Evolutionary conservation across 2,113 vertebrate genomes (phyloP).

Genomic region (Syrrhaptes paradoxus): DNA sequence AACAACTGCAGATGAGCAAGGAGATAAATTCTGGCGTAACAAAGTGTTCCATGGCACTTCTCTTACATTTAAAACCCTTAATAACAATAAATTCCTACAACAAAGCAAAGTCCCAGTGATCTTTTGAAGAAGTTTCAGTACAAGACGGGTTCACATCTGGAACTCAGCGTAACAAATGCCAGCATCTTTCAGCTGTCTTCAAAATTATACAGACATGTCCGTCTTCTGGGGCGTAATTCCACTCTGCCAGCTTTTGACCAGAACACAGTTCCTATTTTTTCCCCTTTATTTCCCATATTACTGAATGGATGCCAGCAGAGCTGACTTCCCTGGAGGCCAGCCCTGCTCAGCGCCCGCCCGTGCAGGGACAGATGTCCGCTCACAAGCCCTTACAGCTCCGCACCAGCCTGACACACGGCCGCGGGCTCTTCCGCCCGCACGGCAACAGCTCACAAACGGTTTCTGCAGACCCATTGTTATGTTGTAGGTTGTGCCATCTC

Average conservation of each 20-base stretch:
- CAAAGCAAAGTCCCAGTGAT: neutral
- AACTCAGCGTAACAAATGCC: neutral
- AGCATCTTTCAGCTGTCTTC: neutral
- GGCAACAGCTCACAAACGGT: neutral
- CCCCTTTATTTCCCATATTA: neutral
- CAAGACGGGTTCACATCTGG: neutral
- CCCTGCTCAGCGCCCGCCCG: neutral
- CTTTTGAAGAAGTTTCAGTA: neutral
- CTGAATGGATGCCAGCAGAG: accelerated
- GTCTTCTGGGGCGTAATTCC: neutral
- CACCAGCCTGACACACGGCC: accelerated
- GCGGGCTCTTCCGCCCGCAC: neutral
- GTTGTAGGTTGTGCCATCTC: neutral
- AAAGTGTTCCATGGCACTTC: neutral
- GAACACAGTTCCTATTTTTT: neutral
- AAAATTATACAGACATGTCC: neutral
- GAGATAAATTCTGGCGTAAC: neutral
- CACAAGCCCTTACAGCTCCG: neutral
- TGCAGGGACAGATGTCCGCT: neutral
- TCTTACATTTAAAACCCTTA: neutral
- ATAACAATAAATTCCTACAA: neutral
- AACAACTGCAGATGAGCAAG: neutral
- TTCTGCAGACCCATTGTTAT: neutral
- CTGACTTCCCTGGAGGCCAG: neutral
- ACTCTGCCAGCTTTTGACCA: neutral